Evolutionary conservation across 2,888 invertebrate species (phyloP).

Genomic region (Macrostomum cliftonense): DNA sequence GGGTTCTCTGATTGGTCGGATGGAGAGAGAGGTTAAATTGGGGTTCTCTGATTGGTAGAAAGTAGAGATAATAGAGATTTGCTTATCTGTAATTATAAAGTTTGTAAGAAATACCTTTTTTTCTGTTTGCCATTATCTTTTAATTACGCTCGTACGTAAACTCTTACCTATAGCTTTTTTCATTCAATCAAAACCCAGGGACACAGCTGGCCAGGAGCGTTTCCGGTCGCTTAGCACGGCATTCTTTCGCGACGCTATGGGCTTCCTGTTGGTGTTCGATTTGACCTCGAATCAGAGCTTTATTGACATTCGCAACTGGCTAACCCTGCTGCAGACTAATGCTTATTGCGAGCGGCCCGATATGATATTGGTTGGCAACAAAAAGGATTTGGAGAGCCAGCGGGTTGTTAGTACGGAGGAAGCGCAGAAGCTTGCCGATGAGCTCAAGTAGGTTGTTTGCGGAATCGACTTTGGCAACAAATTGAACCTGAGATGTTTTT

Average conservation of each 20-base stretch:
- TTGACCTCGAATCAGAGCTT: constrained; percentile 34
- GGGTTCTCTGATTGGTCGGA: no score
- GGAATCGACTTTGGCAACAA: no score
- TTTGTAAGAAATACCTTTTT: no score
- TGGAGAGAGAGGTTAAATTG: no score
- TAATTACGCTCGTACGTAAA: no score
- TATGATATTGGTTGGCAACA: constrained; percentile 82
- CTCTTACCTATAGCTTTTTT: no score
- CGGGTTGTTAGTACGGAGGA: constrained; percentile 45
- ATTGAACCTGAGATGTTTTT: no score
- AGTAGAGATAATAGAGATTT: no score
- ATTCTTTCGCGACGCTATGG: constrained; percentile 38
- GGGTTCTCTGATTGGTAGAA: no score
- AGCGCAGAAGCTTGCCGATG: constrained; percentile 58
- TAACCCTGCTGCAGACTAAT: constrained; percentile 45
- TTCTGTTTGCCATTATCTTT: no score
- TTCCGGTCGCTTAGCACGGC: constrained; percentile 36
- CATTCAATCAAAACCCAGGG: no score
- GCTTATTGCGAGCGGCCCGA: constrained; percentile 75
- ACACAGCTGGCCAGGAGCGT: constrained; percentile 9
- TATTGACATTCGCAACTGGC: constrained; percentile 33
- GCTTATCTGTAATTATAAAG: no score
- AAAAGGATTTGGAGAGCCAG: constrained; percentile 68
- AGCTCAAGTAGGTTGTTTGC: constrained; percentile 53
- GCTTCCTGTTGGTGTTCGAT: constrained; percentile 35